These are phyloP conservation scores for Canis aureus DNA, from an alignment of 2,113 vertebrate genomes.

Conservation along the genomic window DNA sequence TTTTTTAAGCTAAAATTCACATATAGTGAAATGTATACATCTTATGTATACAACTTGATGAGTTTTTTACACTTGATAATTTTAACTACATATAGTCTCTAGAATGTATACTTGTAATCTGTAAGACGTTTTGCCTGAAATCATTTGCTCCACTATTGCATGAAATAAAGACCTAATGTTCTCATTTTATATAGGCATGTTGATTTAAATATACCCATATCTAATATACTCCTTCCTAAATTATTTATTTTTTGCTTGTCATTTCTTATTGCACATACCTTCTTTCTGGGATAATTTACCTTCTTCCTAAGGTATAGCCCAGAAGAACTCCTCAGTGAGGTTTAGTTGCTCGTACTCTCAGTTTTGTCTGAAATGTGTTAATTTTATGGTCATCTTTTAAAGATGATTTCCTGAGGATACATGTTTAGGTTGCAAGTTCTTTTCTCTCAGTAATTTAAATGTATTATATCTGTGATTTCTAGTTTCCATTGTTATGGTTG, in stretches of 20 bases:
- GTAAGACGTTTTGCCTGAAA: neutral
- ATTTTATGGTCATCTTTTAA: conserved; percentile 38
- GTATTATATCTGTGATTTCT: neutral
- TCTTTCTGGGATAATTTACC: neutral
- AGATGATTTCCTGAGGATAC: conserved; percentile 36
- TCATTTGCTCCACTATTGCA: neutral
- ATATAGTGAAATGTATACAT: neutral
- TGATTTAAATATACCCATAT: conserved; percentile 32
- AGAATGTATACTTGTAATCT: conserved; percentile 23
- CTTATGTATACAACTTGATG: neutral
- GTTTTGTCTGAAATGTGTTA: conserved; percentile 32
- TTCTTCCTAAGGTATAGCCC: neutral
- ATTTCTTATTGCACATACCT: conserved; percentile 1
- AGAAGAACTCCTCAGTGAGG: conserved; percentile 1
- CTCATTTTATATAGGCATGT: neutral
- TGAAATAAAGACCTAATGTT: conserved; percentile 3
- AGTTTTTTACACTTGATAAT: neutral
- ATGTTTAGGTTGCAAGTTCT: conserved; percentile 6
- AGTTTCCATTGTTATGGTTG: neutral
- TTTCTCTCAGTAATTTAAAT: conserved; percentile 37
- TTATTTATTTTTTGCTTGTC: neutral
- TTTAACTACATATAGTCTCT: neutral
- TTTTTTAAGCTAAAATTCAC: neutral
- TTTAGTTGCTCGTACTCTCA: neutral
- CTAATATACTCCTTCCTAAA: neutral